phyloP scores from a whole-genome alignment of 2,888 invertebrate genomes.

The Pristionchus japonicus region DNA sequence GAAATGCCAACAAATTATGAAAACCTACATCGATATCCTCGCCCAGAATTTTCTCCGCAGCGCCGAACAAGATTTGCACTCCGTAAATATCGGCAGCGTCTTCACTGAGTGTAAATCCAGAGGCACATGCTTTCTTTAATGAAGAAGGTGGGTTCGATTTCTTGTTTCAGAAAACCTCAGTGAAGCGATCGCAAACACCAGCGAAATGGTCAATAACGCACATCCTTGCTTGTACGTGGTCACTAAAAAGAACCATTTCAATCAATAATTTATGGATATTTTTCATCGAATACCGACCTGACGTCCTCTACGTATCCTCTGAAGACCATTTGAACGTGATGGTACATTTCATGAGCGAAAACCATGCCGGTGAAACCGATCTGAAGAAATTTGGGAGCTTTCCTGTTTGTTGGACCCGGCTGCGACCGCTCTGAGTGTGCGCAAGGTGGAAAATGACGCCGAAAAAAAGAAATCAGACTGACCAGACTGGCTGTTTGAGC shows the following conservation, averaged over 20 bases:
- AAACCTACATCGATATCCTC: background rate
- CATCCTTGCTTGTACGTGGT: background rate
- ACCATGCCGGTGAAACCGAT: background rate
- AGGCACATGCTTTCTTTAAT: background rate
- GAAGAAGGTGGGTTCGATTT: background rate
- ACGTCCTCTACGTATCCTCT: background rate
- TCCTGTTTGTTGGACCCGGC: no score
- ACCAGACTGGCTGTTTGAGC: background rate
- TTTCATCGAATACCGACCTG: background rate
- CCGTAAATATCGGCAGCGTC: background rate
- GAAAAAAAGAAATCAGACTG: no score
- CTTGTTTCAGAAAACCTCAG: background rate
- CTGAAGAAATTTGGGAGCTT: no score
- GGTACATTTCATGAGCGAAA: background rate
- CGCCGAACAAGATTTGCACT: background rate
- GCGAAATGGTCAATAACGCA: background rate
- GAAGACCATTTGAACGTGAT: background rate
- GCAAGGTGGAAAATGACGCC: no score
- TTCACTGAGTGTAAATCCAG: background rate
- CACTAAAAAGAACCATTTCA: background rate
- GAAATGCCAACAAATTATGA: background rate
- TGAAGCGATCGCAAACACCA: background rate
- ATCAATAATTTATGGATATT: background rate
- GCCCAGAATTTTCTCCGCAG: background rate
- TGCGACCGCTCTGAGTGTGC: no score